Base-by-base conservation (phyloP, 2,113 vertebrate genomes). In the Australoheros scitulus region DNA sequence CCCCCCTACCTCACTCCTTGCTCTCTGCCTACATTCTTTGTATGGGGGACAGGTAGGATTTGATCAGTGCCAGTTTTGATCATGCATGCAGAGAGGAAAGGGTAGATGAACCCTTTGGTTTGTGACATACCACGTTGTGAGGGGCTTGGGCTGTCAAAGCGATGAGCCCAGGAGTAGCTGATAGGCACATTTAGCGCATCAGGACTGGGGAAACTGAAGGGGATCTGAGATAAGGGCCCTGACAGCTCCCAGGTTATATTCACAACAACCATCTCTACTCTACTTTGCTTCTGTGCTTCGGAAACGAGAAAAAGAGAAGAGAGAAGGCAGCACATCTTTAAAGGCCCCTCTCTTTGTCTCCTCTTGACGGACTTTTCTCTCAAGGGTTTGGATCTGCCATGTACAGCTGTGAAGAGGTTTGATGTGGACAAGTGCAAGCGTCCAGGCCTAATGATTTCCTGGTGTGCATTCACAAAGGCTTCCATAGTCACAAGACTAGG, bases 41-140 rank as follows among this genome's bases (percentile, higher is more conserved):
- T 90, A 89, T 87, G 87, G 83, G 93, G 92, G 88, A 86, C 91
- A 87, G 94, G 91, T 94, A 93, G 89, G 91, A 93, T 95, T 94
- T 94, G 93, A 96, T 96, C 95, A 95, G 88, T 92, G 83, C 80
- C 82, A 85, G 91, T 95, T 95, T 95, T 95, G 95, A 95, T 95
- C 95, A 95, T 91, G 92, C 38, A 65, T 79, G 88, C 80, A 85
- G 89, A 90, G 84, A 84, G 80, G 78, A 79, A 77, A 87, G 65
- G 61, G 74, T 88, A 84, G 89, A 85, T 76, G 78, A 89, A 86
- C 88, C 88, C 89, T 95, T 94, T 95, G 92, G 89, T 94, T 93
- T 94, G 94, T 94, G 94, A 94, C 92, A 91, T 75, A 82, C 84
- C 79, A 82, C 14, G 70, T 86, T 26, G 85, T 70, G 82, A 81